Evolutionary conservation across 2,888 invertebrate genomes (phyloP), one percentile per base, ranked within the genome.

Genomic region (Leucophora obtusa): DNA sequence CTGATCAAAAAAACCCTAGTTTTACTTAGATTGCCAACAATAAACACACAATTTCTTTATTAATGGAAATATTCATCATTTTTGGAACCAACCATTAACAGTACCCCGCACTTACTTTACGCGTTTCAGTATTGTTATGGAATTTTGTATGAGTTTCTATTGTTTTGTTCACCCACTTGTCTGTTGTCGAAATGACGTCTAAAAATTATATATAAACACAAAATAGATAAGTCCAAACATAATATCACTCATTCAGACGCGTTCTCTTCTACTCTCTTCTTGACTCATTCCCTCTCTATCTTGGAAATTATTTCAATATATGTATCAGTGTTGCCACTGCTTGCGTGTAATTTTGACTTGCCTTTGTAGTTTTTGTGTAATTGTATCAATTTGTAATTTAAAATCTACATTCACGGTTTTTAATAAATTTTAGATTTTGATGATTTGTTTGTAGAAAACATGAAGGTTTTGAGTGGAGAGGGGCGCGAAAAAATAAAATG

Each of bases 121-220:
- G 18, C 28, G 8, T 58, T 68, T 78, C 7, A 1, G 3, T 28
- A 1, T 28, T 28, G 1, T 28, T 28, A 54, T 68, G 38, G 51
- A 60, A 66, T 60, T 47, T 66, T 47, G 47, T 51, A 50, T 53
- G 38, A 38, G 24, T 65, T 38, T 54, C 53, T 21, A 59, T 65
- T 65, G 24, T 47, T 35, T 28, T 28, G 17, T 69, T 69, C 59
- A 53, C 73, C 58, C 63, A 79, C 47, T 74, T 79, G 72, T 38
- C 69, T 47, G 14, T 43, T 51, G 71, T 72, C 65, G 66, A 59
- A 70, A 43, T 78, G 66, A 65, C 71, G 77, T 78, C 56, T 78
- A 72, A 72, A 66, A 72, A 66, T 38, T 62, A 10, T 38, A 56
- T 21, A 54, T 24, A 60, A 38, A 11, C 10, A 9, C 11, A 38